These are phyloP conservation scores for Rhyacophila evoluta DNA, from an alignment of 2,888 invertebrate species.

Conservation along the genomic window DNA sequence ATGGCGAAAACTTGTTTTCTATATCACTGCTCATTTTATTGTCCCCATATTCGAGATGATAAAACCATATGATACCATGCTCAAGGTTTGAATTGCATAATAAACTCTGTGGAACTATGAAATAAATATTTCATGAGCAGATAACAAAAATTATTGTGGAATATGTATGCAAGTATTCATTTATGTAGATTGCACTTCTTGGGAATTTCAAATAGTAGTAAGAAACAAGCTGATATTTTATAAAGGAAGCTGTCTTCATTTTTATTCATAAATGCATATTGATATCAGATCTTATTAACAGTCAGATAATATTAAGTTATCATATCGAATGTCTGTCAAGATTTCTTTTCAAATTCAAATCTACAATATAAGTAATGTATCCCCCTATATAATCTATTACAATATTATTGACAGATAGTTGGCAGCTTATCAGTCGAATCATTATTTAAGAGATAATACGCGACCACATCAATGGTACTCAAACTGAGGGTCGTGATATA, in stretches of 20 bases:
- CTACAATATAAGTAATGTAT: too few relatives aligned
- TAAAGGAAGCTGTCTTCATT: background rate
- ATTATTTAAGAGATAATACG: too few relatives aligned
- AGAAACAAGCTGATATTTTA: background rate
- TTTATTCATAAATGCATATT: background rate
- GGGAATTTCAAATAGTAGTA: background rate
- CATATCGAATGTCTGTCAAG: too few relatives aligned
- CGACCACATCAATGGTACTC: too few relatives aligned
- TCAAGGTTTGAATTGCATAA: background rate
- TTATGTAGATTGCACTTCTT: slow-evolving; percentile 5
- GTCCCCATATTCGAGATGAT: background rate
- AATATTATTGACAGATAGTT: too few relatives aligned
- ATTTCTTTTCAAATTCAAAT: too few relatives aligned
- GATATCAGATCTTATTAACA: too few relatives aligned
- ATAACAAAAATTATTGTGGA: background rate
- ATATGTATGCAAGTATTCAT: slow-evolving; percentile 7
- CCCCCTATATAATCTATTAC: too few relatives aligned
- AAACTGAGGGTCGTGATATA: too few relatives aligned
- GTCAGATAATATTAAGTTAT: too few relatives aligned
- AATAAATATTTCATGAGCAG: slow-evolving; percentile 10
- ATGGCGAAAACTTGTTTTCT: background rate
- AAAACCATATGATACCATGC: background rate
- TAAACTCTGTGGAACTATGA: background rate
- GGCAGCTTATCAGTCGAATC: too few relatives aligned
- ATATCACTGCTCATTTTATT: background rate